Conservation (phyloP, 2,113 vertebrate species). For the Ardeotis arabs region DNA sequence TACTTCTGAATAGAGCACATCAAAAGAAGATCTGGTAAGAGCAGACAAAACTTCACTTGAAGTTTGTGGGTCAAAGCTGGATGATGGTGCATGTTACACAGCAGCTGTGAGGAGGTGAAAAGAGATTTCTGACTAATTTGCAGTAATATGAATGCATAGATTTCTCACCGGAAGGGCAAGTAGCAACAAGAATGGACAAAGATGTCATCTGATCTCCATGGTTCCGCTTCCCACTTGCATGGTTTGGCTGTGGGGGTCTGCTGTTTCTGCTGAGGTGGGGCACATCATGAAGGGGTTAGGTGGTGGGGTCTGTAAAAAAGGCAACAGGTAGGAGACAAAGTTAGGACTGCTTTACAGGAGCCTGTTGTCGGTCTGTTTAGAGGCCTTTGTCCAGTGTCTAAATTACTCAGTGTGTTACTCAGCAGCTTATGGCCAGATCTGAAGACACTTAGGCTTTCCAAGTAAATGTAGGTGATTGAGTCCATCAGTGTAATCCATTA, state of each 20-base stretch:
- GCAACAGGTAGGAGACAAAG: background rate
- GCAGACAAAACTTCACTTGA: background rate
- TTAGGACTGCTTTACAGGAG: background rate
- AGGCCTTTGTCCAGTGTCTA: background rate
- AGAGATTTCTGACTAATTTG: background rate
- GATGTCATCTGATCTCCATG: fast-evolving
- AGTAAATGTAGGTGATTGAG: background rate
- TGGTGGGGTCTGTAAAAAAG: background rate
- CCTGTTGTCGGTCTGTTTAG: background rate
- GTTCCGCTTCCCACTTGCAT: background rate
- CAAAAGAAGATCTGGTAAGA: background rate
- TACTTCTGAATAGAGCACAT: background rate
- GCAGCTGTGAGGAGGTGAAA: background rate
- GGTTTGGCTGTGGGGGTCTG: background rate
- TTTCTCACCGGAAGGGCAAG: background rate
- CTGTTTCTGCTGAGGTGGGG: fast-evolving
- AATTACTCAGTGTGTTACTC: background rate
- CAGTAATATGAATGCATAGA: background rate
- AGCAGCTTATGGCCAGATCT: background rate
- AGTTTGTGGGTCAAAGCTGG: background rate
- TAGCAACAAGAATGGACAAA: background rate
- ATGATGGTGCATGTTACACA: too few species aligned
- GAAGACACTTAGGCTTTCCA: background rate
- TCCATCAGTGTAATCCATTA: conserved; percentile 3
- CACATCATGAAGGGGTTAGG: background rate